Evolutionary conservation across 2,113 vertebrate species (phyloP).

Genomic region (Anoplopoma fimbria): DNA sequence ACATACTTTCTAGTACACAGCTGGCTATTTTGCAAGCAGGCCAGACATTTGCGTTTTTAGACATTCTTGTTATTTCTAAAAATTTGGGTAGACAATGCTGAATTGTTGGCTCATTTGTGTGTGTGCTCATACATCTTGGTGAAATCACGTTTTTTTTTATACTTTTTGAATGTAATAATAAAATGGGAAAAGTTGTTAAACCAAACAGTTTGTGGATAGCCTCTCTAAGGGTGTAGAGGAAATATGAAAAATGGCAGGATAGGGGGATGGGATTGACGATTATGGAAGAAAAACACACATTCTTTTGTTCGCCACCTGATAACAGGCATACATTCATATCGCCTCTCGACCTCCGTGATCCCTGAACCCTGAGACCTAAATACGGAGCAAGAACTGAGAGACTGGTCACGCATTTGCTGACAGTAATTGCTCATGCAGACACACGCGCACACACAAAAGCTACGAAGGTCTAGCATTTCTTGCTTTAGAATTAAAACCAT

Average conservation of each 20-base stretch:
- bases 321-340: slow-evolving; percentile 73
- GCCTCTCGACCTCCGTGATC: slow-evolving; percentile 62
- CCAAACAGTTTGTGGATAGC: background rate
- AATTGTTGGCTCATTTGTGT: background rate
- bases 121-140: background rate
- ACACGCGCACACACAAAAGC: background rate
- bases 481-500: background rate
- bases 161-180: background rate
- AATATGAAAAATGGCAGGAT: background rate
- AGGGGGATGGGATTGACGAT: background rate
- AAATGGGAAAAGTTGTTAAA: background rate
- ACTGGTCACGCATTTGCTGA: slow-evolving; percentile 57
- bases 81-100: too few species aligned
- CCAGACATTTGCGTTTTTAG: background rate
- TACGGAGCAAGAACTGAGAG: slow-evolving; percentile 63
- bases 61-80: background rate
- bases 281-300: slow-evolving; percentile 10
- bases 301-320: slow-evolving; percentile 72
- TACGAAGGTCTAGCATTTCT: background rate
- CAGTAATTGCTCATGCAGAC: slow-evolving; percentile 15
- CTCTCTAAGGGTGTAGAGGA: background rate
- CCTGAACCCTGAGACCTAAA: slow-evolving; percentile 72
- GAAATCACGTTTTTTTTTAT: background rate
- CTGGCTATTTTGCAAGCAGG: background rate
- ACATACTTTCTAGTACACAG: background rate